Conservation (phyloP, 2,888 invertebrate species). For the Oscheius sp. region DNA sequence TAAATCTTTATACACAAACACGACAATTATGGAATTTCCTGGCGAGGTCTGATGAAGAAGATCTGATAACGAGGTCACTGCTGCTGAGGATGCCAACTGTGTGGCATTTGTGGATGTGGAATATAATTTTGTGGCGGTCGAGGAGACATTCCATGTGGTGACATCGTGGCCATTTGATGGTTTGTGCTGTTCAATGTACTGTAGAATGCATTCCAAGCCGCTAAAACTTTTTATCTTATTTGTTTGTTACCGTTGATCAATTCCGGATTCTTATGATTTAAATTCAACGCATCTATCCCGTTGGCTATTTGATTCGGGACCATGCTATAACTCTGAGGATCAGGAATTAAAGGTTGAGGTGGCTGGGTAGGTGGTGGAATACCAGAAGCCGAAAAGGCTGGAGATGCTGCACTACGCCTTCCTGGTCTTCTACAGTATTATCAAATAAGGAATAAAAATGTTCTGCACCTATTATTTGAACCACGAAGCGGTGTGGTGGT, state of each 20-base stretch:
- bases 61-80: neutral
- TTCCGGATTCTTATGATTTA: constrained; percentile 45
- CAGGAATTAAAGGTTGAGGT: constrained; percentile 20
- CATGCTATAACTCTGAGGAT: constrained; percentile 9
- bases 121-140: neutral
- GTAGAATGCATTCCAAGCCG: constrained; percentile 30
- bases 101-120: neutral
- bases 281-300: constrained; percentile 52
- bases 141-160: constrained; percentile 7
- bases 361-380: constrained; percentile 14
- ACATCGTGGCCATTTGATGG: neutral
- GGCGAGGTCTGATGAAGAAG: neutral
- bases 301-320: constrained; percentile 36
- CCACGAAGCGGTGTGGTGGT: neutral
- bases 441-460: neutral
- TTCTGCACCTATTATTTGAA: neutral
- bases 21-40: neutral
- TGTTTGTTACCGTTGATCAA: neutral
- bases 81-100: neutral
- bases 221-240: neutral
- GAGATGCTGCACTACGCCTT: constrained; percentile 11
- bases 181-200: constrained; percentile 2
- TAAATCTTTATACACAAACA: neutral
- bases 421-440: neutral
- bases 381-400: constrained; percentile 5